Conservation (phyloP, 2,888 invertebrate species). For the Allacma fusca region DNA sequence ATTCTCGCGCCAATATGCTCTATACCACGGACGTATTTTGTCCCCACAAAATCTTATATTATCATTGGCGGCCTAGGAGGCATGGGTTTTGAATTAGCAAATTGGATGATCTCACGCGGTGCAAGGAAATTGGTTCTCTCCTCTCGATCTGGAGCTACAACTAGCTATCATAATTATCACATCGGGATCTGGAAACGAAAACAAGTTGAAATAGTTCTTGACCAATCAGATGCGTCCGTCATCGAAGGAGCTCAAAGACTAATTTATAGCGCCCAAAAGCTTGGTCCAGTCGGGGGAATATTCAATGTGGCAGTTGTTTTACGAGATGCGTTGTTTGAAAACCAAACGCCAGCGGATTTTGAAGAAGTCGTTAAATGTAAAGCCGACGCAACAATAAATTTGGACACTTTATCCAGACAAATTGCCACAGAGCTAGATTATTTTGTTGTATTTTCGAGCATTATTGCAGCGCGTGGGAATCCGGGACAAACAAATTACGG, state of each 20-base stretch:
- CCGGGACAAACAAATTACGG: constrained; percentile 71
- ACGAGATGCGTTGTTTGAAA: constrained; percentile 66
- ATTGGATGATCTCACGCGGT: constrained; percentile 85
- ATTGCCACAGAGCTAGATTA: constrained; percentile 63
- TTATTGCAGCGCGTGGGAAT: constrained; percentile 70
- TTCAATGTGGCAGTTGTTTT: constrained; percentile 70
- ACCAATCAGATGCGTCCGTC: constrained; percentile 63
- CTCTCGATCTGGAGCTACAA: constrained; percentile 79
- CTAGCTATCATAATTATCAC: constrained; percentile 82
- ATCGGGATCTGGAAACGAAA: constrained; percentile 69
- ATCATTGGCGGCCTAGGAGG: constrained; percentile 85
- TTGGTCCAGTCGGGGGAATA: constrained; percentile 66
- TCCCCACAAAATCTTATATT: constrained; percentile 67
- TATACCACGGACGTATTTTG: constrained; percentile 68
- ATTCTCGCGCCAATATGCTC: constrained; percentile 66
- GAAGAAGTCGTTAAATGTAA: constrained; percentile 66
- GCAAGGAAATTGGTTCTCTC: constrained; percentile 80
- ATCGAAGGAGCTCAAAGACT: constrained; percentile 63
- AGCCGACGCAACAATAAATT: constrained; percentile 67
- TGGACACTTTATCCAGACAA: constrained; percentile 66
- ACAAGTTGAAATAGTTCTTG: constrained; percentile 74
- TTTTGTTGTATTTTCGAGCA: constrained; percentile 70
- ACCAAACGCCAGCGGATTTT: constrained; percentile 65
- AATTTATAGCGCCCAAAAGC: not conserved
- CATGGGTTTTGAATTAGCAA: constrained; percentile 86